Conservation (phyloP, 2,888 invertebrate species). For the Dugesia japonica region DNA sequence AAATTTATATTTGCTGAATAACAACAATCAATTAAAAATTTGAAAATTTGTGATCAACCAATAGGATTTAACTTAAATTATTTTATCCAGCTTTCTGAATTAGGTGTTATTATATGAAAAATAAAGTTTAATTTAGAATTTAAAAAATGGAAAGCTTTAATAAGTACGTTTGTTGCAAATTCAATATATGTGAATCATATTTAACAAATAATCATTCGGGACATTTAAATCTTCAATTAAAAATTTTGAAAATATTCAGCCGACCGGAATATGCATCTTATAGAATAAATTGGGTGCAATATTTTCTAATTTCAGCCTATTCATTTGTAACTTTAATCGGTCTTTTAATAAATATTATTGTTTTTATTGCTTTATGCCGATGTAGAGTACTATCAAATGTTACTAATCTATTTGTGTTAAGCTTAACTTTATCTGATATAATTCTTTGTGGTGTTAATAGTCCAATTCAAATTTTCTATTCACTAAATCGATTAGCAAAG, state of each 20-base stretch:
- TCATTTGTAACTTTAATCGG: neutral
- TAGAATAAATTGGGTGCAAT: neutral
- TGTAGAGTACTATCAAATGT: slow-evolving; percentile 31
- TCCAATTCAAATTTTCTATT: slow-evolving; percentile 31
- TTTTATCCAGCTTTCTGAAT: too few relatives aligned
- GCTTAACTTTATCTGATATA: slow-evolving; percentile 34
- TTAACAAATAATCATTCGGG: neutral
- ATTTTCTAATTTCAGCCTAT: neutral
- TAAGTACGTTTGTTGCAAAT: slow-evolving; percentile 10
- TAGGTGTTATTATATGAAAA: too few relatives aligned
- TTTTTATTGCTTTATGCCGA: neutral
- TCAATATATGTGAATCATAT: neutral
- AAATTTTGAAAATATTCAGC: slow-evolving; percentile 5
- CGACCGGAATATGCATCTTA: neutral
- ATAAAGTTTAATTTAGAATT: too few relatives aligned
- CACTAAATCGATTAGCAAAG: neutral
- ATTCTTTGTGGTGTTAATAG: slow-evolving; percentile 33
- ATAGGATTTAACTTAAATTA: too few relatives aligned
- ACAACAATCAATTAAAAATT: too few relatives aligned
- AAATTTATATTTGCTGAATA: too few relatives aligned
- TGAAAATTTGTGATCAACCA: too few relatives aligned
- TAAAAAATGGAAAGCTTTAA: neutral
- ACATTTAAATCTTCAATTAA: neutral
- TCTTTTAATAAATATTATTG: neutral
- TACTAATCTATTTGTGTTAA: slow-evolving; percentile 34